phyloP scores from a whole-genome alignment of 2,797 vertebrate species.

The Sylvia borin region DNA sequence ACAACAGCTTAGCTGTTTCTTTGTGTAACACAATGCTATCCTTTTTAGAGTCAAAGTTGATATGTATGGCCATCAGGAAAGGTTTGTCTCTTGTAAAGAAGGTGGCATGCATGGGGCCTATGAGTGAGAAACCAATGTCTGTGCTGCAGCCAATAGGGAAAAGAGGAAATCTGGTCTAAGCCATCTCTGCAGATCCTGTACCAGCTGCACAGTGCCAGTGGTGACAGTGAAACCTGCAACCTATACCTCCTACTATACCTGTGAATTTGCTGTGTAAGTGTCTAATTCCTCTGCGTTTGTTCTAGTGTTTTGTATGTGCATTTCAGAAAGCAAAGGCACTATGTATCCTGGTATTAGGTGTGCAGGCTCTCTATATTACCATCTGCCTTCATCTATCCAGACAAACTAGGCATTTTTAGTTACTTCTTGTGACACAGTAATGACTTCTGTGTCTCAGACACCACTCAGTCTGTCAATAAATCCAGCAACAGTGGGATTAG shows the following conservation, averaged over 20 bases:
- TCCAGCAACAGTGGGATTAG: background rate
- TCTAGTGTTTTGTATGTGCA: background rate
- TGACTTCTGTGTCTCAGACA: background rate
- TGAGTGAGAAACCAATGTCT: background rate
- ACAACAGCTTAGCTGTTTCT: background rate
- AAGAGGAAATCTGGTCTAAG: background rate
- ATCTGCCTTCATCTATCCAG: background rate
- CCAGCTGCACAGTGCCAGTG: background rate
- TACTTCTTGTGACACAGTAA: background rate
- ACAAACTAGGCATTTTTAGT: background rate
- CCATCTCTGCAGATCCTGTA: background rate
- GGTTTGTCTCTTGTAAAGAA: background rate
- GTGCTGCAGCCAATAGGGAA: background rate
- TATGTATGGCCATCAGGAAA: background rate
- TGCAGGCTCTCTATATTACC: background rate
- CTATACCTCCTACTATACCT: rapidly evolving
- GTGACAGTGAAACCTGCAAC: background rate
- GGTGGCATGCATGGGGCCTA: rapidly evolving
- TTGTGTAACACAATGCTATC: background rate
- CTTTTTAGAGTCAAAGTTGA: background rate
- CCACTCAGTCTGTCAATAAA: background rate
- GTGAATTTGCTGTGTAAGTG: background rate
- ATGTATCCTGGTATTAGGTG: background rate
- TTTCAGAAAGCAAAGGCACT: background rate
- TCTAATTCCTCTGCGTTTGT: background rate